phyloP scores from a whole-genome alignment of 2,113 vertebrate species.

The Hypanus sabinus region DNA sequence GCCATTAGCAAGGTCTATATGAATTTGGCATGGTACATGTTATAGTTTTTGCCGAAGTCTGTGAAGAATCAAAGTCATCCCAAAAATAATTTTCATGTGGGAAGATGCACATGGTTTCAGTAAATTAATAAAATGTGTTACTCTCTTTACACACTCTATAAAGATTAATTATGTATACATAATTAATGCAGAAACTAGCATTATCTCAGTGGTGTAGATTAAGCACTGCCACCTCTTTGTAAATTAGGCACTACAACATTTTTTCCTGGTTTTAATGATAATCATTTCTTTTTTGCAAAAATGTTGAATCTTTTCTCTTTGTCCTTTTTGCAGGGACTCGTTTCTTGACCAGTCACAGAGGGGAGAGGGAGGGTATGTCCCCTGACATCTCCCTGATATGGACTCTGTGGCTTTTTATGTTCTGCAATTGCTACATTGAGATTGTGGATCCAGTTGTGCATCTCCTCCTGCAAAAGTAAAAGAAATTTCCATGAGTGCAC shows the following conservation, averaged over 20 bases:
- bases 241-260: conserved; percentile 30
- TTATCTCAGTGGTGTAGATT: neutral
- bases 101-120: neutral
- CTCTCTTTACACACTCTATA: neutral
- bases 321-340: conserved; percentile 64
- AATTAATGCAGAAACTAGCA: conserved; percentile 1
- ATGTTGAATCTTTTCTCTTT: conserved; percentile 84
- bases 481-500: neutral
- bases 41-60: neutral
- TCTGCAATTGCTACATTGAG: conserved; percentile 67
- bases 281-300: conserved; percentile 80
- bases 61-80: neutral
- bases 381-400: conserved; percentile 49
- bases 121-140: conserved; percentile 23
- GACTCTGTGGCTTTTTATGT: conserved; percentile 45
- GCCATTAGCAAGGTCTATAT: neutral
- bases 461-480: conserved; percentile 67
- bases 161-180: conserved; percentile 25
- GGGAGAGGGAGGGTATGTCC: conserved; percentile 73
- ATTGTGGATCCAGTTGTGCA: conserved; percentile 76
- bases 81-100: conserved; percentile 22
- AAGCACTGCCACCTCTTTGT: neutral
- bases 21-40: neutral
- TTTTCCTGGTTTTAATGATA: neutral
- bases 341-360: conserved; percentile 51